A percentile compares a stretch with the other conserved stretches of the same genome.
Conservation (phyloP, 2,113 vertebrate species). For the Cynocephalus volans region DNA sequence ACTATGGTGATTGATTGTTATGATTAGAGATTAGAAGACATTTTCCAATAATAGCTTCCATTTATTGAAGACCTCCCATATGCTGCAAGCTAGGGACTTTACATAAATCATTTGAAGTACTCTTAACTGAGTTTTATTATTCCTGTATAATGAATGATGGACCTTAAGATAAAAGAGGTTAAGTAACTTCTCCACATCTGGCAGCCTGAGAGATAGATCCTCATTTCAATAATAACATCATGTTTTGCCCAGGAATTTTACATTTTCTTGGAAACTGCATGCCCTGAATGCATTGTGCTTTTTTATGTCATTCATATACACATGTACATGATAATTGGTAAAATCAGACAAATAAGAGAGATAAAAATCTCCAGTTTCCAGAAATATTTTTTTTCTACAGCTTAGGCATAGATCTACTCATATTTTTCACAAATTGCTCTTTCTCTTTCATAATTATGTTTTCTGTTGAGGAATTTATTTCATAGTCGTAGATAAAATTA, state of each 20-base stretch:
- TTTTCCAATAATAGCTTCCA: constrained; percentile 55
- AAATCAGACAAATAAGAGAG: not conserved
- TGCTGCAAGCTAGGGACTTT: not conserved
- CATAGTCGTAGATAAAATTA: constrained; percentile 24
- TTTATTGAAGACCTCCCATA: not conserved
- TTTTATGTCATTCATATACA: not conserved
- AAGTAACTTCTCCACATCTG: constrained; percentile 29
- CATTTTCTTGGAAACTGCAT: not conserved
- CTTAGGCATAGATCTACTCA: not conserved
- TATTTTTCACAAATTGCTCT: not conserved
- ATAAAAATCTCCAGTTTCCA: not conserved
- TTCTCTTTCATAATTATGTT: not conserved
- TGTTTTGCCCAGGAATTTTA: not conserved
- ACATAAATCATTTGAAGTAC: constrained; percentile 35
- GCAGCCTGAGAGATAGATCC: not conserved
- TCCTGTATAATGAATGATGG: not conserved
- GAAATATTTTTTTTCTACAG: not conserved
- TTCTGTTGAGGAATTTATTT: not conserved
- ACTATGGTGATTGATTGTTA: constrained; percentile 48
- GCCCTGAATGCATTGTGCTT: not conserved
- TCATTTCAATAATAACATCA: constrained; percentile 31
- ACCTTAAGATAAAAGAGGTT: constrained; percentile 68
- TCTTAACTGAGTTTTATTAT: constrained; percentile 48
- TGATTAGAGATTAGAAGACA: constrained; percentile 55
- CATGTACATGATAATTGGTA: not conserved